These are phyloP conservation scores for Epinephelus coioides DNA, from an alignment of 2,797 vertebrate genomes.

Conservation along the genomic window DNA sequence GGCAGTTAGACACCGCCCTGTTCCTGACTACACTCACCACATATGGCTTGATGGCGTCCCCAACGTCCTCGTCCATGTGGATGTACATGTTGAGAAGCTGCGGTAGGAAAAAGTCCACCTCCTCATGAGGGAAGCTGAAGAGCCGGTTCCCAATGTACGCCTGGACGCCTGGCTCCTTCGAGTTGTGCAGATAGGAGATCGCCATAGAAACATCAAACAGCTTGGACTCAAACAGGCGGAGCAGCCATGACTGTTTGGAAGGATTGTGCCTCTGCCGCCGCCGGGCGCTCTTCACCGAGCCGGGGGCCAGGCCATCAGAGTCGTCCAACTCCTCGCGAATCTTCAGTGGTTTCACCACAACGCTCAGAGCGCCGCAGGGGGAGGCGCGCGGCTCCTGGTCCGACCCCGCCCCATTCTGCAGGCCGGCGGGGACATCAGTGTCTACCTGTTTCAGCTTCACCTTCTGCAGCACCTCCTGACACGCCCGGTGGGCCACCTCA, in stretches of 20 bases:
- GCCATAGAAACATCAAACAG: conserved; percentile 99
- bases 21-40: conserved; percentile 81
- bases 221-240: conserved; percentile 96
- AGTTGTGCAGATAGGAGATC: conserved; percentile 97
- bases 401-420: not conserved
- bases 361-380: not conserved
- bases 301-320: conserved; percentile 17
- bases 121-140: conserved; percentile 94
- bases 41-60: conserved; percentile 97
- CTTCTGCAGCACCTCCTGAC: conserved; percentile 94
- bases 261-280: conserved; percentile 91
- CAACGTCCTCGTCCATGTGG: conserved; percentile 98
- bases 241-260: conserved; percentile 95
- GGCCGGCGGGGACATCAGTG: conserved; percentile 7
- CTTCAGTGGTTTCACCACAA: conserved; percentile 28
- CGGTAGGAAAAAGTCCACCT: conserved; percentile 96
- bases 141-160: conserved; percentile 97
- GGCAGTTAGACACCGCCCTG: not conserved
- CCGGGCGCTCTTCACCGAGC: conserved; percentile 85
- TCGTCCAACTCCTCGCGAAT: conserved; percentile 84
- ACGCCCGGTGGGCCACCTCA: conserved; percentile 93
- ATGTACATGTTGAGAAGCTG: conserved; percentile 99
- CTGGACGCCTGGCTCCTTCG: conserved; percentile 97
- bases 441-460: conserved; percentile 87
- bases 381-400: not conserved